phyloP scores from a whole-genome alignment of 2,888 invertebrate genomes.

The Andricus quercusramuli region DNA sequence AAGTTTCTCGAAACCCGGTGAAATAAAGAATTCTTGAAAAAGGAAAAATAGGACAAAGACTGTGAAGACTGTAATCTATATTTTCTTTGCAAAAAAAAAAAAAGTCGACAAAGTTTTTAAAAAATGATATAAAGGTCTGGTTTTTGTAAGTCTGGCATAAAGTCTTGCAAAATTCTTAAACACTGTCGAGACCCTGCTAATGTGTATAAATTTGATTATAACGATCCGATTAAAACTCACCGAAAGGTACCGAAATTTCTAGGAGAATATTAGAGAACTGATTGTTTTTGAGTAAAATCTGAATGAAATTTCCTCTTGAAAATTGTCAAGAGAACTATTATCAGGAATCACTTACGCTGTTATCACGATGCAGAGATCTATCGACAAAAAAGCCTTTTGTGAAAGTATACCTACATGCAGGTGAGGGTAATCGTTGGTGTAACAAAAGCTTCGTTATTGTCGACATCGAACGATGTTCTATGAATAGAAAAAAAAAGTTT shows the following conservation, averaged over 20 bases:
- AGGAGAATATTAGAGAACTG: neutral
- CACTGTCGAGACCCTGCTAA: neutral
- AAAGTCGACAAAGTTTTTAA: no score
- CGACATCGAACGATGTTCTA: neutral
- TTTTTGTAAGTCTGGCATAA: no score
- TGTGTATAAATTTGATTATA: neutral
- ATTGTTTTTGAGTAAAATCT: neutral
- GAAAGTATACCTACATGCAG: slow-evolving; percentile 68
- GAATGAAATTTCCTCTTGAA: neutral
- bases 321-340: neutral
- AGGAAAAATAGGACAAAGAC: no score
- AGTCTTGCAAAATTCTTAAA: neutral
- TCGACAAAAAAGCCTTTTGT: slow-evolving; percentile 34
- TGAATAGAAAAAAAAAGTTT: slow-evolving; percentile 30
- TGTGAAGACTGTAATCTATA: no score
- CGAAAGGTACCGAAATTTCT: neutral
- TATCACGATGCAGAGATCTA: slow-evolving; percentile 34
- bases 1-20: no score
- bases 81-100: no score
- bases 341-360: slow-evolving; percentile 2
- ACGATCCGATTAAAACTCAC: neutral
- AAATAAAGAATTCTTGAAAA: no score
- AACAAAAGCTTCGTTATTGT: slow-evolving; percentile 64
- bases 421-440: slow-evolving; percentile 69
- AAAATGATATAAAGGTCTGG: no score